Evolutionary conservation across 2,113 vertebrate genomes (phyloP).

Genomic region (Odontesthes bonariensis): DNA sequence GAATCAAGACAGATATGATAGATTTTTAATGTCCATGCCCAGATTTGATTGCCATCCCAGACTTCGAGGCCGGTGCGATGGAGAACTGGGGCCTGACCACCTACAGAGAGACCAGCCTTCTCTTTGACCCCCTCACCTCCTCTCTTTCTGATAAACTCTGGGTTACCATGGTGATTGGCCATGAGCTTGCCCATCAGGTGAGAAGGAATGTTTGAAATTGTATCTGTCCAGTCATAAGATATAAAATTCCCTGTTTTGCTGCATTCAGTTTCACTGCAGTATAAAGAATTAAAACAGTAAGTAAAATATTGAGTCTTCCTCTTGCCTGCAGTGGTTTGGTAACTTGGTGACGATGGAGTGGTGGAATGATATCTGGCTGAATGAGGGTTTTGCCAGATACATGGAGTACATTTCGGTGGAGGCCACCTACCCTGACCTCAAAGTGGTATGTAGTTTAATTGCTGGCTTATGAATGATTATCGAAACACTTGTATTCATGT

Average conservation of each 20-base stretch:
- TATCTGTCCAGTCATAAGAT: background rate
- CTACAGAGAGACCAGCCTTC: conserved; percentile 81
- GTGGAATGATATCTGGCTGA: conserved; percentile 83
- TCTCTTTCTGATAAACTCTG: conserved; percentile 77
- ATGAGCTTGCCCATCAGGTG: conserved; percentile 83
- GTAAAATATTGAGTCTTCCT: background rate
- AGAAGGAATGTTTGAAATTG: background rate
- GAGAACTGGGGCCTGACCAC: conserved; percentile 86
- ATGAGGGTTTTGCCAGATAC: conserved; percentile 83
- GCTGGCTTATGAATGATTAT: conserved; percentile 10
- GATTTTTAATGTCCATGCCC: conserved; percentile 3
- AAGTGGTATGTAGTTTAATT: conserved; percentile 67
- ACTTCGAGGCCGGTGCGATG: conserved; percentile 82
- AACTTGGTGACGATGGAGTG: conserved; percentile 83
- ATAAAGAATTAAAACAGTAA: background rate
- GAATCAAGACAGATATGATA: background rate
- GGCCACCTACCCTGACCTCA: conserved; percentile 76
- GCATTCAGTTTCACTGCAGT: background rate
- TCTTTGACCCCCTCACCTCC: conserved; percentile 78
- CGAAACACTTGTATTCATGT: background rate
- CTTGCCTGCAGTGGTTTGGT: conserved; percentile 79
- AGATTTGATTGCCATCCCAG: conserved; percentile 84
- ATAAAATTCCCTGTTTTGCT: background rate
- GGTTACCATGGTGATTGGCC: conserved; percentile 82
- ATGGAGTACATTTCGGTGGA: conserved; percentile 82